Conservation (phyloP, 2,797 vertebrate genomes). For the Malurus splendens region DNA sequence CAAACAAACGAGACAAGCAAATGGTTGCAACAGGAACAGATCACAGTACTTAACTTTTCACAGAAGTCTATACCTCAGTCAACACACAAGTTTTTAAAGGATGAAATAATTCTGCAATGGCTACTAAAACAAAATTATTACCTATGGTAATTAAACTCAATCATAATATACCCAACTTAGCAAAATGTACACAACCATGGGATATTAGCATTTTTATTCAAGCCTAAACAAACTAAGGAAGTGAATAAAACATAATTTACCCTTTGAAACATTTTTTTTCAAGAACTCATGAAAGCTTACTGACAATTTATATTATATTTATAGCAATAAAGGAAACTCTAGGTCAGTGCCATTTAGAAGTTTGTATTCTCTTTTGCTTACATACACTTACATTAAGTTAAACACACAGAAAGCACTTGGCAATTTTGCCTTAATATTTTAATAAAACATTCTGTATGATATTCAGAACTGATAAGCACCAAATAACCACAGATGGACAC, state of each 20-base stretch:
- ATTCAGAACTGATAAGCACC: neutral
- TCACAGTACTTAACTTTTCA: neutral
- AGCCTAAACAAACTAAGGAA: neutral
- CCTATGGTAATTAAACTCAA: neutral
- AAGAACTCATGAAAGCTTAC: neutral
- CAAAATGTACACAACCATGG: neutral
- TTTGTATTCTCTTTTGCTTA: neutral
- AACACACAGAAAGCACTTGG: neutral
- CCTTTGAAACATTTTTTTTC: neutral
- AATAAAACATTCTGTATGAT: neutral
- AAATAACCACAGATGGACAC: neutral
- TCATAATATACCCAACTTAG: neutral
- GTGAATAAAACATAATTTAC: neutral
- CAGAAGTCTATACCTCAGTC: neutral
- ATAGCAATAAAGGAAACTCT: neutral
- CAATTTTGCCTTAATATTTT: neutral
- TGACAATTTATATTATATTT: neutral
- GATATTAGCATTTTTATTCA: neutral
- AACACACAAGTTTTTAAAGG: neutral
- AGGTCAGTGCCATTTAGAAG: neutral
- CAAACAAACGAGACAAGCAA: neutral
- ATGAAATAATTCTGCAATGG: neutral
- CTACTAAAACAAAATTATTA: neutral
- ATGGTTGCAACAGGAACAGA: neutral
- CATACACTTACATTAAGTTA: neutral